Conservation (phyloP, 2,113 vertebrate species). For the Sprattus sprattus region DNA sequence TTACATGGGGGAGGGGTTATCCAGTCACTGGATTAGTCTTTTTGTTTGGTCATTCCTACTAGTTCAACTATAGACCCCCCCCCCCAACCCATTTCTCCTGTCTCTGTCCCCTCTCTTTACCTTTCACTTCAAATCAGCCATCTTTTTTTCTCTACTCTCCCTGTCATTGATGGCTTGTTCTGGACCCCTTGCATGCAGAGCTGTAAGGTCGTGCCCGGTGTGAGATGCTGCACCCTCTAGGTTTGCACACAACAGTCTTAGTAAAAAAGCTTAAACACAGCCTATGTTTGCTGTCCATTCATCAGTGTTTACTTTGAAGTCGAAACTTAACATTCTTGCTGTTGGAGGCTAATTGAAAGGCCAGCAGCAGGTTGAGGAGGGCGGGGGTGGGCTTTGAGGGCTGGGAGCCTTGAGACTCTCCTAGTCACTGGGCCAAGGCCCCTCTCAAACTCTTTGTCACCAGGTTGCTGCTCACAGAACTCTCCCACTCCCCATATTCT, state of each 20-base stretch:
- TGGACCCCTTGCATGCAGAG: background rate
- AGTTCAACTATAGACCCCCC: slow-evolving; percentile 44
- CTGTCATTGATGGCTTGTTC: slow-evolving; percentile 19
- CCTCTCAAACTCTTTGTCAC: slow-evolving; percentile 17
- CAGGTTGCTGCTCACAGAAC: background rate
- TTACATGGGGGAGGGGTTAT: slow-evolving; percentile 40
- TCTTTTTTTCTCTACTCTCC: background rate
- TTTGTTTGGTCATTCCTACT: slow-evolving; percentile 54
- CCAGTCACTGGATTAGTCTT: slow-evolving; percentile 50
- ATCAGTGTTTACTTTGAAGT: slow-evolving; percentile 62
- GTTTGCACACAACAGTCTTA: slow-evolving; percentile 20
- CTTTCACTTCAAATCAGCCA: slow-evolving; percentile 16
- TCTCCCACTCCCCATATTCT: background rate
- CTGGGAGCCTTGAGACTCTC: background rate
- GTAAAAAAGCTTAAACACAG: slow-evolving; percentile 36
- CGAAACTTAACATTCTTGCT: slow-evolving; percentile 58
- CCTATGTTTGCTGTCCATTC: slow-evolving; percentile 52
- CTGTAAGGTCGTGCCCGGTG: slow-evolving; percentile 17
- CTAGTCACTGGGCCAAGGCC: slow-evolving; percentile 31
- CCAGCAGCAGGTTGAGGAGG: slow-evolving; percentile 39
- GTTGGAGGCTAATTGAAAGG: slow-evolving; percentile 60
- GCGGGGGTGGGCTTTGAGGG: background rate
- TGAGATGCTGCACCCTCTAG: slow-evolving; percentile 34
- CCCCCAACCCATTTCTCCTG: slow-evolving; percentile 20
- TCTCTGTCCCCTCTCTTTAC: background rate